Evolutionary conservation across 2,113 vertebrate species (phyloP).

Genomic region (Corvus cornix): DNA sequence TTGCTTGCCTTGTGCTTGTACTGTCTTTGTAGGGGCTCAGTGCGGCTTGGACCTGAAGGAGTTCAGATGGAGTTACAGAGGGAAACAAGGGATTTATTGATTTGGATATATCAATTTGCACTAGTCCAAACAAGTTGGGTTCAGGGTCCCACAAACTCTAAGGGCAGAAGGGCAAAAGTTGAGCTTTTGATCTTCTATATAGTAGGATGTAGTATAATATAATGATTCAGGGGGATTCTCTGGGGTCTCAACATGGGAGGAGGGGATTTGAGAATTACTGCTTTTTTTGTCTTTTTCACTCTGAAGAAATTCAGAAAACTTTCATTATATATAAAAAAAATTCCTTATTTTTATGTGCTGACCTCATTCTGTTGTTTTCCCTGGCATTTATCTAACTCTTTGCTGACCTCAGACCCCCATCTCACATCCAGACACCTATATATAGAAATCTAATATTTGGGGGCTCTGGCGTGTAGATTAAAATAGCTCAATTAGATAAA

Average conservation of each 20-base stretch:
- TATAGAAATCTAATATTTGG: not conserved
- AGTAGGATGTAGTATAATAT: not conserved
- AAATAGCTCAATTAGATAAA: not conserved
- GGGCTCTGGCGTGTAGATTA: not conserved
- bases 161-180: constrained; percentile 3
- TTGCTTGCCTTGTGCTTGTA: not conserved
- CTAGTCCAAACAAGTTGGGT: constrained; percentile 12
- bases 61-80: constrained; percentile 27
- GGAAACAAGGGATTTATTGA: constrained; percentile 25
- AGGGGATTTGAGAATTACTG: not conserved
- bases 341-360: not conserved
- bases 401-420: not conserved
- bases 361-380: not conserved
- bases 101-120: constrained; percentile 32
- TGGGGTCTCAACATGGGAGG: not conserved
- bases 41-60: not conserved
- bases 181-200: not conserved
- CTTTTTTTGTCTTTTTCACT: not conserved
- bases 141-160: not conserved
- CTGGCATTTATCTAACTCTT: not conserved
- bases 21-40: not conserved
- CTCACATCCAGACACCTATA: not conserved
- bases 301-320: not conserved
- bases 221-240: not conserved
- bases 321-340: not conserved